Evolutionary conservation across 2,888 invertebrate genomes (phyloP).

Genomic region (Drosophila siamana): DNA sequence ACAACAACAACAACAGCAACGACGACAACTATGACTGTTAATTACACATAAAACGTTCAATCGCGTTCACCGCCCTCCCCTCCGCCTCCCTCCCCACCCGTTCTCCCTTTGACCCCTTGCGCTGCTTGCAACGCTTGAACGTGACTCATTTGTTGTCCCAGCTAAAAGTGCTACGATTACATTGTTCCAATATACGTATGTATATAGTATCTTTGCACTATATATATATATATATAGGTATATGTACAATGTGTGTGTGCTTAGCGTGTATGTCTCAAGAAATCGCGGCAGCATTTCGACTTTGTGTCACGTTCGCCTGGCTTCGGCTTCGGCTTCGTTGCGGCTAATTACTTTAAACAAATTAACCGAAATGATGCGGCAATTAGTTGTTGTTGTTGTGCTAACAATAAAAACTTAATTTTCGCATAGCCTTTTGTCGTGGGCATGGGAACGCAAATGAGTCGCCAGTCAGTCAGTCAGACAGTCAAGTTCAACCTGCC

Average conservation of each 20-base stretch:
- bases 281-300: slow-evolving; percentile 27
- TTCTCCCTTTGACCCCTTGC: neutral
- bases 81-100: neutral
- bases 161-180: slow-evolving; percentile 27
- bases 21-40: slow-evolving; percentile 37
- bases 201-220: neutral
- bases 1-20: slow-evolving; percentile 17
- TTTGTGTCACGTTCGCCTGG: slow-evolving; percentile 51
- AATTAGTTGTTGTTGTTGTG: slow-evolving; percentile 40
- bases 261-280: neutral
- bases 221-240: slow-evolving; percentile 11
- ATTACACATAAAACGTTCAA: slow-evolving; percentile 59
- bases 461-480: too few species aligned
- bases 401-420: slow-evolving; percentile 17
- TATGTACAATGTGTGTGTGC: slow-evolving; percentile 3
- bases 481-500: slow-evolving; percentile 26
- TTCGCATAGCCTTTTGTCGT: slow-evolving; percentile 6
- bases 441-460: slow-evolving; percentile 7
- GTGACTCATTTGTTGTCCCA: slow-evolving; percentile 49
- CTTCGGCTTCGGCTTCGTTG: slow-evolving; percentile 16
- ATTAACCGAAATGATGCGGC: slow-evolving; percentile 52
- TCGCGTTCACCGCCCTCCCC: slow-evolving; percentile 41
- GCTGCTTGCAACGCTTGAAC: slow-evolving; percentile 15
- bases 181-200: slow-evolving; percentile 16
- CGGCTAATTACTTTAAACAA: slow-evolving; percentile 58